Percentiles rank a stretch among this genome's conserved stretches.
These are phyloP conservation scores for Graphium colonna DNA, from an alignment of 2,888 invertebrate species.

Conservation along the genomic window DNA sequence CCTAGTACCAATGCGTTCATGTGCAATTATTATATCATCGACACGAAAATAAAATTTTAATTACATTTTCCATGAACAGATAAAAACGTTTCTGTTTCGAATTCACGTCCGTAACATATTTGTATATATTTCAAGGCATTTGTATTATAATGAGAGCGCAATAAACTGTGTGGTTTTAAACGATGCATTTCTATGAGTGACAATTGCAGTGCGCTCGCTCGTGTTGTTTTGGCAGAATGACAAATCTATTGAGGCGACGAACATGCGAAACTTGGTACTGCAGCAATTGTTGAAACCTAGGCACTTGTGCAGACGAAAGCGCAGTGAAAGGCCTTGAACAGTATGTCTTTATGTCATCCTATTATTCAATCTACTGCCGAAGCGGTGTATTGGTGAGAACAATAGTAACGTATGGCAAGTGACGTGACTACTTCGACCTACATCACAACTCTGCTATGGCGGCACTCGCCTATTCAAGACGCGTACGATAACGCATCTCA, in stretches of 20 bases:
- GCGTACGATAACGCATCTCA: constrained; percentile 53
- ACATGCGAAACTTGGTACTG: constrained; percentile 1
- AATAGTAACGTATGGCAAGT: constrained; percentile 37
- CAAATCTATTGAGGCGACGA: background rate
- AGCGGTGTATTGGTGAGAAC: too few relatives aligned
- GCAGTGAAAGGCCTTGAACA: constrained; percentile 15
- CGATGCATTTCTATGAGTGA: background rate
- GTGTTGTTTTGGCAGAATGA: constrained; percentile 6
- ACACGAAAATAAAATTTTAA: too few relatives aligned
- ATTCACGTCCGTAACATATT: too few relatives aligned
- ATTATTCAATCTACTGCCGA: constrained; percentile 21
- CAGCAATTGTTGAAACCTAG: constrained; percentile 5
- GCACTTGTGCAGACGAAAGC: constrained; percentile 2
- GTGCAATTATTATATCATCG: too few relatives aligned
- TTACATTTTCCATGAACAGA: too few relatives aligned
- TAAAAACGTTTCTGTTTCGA: too few relatives aligned
- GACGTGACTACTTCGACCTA: constrained; percentile 57
- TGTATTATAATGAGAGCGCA: too few relatives aligned
- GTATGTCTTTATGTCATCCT: constrained; percentile 17
- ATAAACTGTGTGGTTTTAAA: too few relatives aligned
- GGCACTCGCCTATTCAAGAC: constrained; percentile 54
- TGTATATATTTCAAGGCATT: too few relatives aligned
- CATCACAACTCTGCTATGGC: constrained; percentile 39
- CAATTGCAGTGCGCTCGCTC: background rate
- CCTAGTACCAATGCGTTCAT: too few relatives aligned